phyloP scores from a whole-genome alignment of 1,140 invertebrate genomes.

The Brachionus paranguensis region DNA sequence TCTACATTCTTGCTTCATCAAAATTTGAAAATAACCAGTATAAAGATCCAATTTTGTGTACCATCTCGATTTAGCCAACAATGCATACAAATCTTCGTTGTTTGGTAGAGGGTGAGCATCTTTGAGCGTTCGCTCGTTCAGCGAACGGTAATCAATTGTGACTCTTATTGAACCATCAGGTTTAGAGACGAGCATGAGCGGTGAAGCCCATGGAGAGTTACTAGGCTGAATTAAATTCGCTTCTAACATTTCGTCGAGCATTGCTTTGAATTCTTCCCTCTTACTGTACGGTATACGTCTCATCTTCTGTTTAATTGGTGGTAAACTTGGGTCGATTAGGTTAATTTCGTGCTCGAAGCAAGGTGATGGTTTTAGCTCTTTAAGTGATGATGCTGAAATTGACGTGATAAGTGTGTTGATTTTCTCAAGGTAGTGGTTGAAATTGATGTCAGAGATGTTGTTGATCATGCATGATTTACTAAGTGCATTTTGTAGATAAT shows the following conservation, averaged over 20 bases:
- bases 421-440: no score
- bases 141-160: background rate
- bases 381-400: background rate
- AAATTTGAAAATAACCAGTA: background rate
- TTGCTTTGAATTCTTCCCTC: no score
- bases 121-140: slow-evolving; percentile 42
- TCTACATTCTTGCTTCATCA: background rate
- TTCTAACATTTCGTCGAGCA: no score
- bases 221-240: no score
- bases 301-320: background rate
- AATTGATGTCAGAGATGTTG: no score
- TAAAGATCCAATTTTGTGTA: background rate
- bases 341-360: background rate
- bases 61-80: background rate
- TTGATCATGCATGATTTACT: no score
- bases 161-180: background rate
- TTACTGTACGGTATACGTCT: background rate
- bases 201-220: no score
- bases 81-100: slow-evolving; percentile 42
- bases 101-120: slow-evolving; percentile 31
- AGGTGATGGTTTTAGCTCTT: background rate
- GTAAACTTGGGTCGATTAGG: background rate
- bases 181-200: background rate
- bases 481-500: no score
- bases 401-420: no score